These are phyloP conservation scores for Ephydatia muelleri DNA, from an alignment of 37 sponge, comb jelly and placozoan genomes.

Conservation along the genomic window DNA sequence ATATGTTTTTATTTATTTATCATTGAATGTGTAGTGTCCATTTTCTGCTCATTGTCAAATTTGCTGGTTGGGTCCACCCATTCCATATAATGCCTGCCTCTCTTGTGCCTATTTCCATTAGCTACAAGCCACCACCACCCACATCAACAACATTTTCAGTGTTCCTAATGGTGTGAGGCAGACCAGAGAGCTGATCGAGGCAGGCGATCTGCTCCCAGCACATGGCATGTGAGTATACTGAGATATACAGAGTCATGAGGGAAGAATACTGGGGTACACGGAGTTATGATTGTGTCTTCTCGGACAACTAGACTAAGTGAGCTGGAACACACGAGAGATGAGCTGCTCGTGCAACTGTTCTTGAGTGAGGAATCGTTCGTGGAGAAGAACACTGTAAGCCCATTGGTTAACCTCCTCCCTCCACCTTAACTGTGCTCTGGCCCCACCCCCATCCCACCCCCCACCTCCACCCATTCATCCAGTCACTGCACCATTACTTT, in stretches of 20 bases:
- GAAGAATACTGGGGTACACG: neutral
- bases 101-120: neutral
- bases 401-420: neutral
- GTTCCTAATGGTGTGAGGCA: constrained; percentile 62
- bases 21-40: neutral
- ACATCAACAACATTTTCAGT: constrained; percentile 84
- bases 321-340: constrained; percentile 88
- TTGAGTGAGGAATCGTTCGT: constrained; percentile 75
- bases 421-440: neutral
- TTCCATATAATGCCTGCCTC: neutral
- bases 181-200: constrained; percentile 58
- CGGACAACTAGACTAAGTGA: constrained; percentile 63
- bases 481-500: constrained; percentile 85
- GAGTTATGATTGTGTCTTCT: neutral
- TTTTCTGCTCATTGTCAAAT: neutral
- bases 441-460: neutral
- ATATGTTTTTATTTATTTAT: too few relatives aligned
- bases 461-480: too few relatives aligned
- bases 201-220: constrained; percentile 58
- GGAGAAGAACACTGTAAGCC: constrained; percentile 83
- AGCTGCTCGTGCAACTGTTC: constrained; percentile 86
- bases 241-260: neutral
- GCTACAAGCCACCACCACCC: constrained; percentile 73
- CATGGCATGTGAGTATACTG: constrained; percentile 63
- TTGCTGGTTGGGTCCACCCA: neutral